A percentile compares a stretch with the other conserved stretches of the same genome.
Conservation (phyloP, 2,797 vertebrate species). For the Botia almorhae region DNA sequence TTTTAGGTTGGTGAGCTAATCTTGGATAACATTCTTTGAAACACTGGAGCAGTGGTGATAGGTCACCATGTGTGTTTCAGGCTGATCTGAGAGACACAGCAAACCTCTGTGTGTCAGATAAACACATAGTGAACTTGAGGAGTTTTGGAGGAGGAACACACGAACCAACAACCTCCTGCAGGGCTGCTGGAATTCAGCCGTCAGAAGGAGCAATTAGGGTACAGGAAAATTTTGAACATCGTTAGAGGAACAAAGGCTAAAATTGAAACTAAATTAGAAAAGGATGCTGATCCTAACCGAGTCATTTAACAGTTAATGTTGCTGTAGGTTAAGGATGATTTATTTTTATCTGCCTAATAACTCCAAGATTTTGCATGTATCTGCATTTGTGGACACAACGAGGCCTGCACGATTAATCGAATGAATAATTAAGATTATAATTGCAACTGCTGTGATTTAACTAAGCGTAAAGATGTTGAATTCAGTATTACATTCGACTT, state of each 20-base stretch:
- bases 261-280: conserved; percentile 12
- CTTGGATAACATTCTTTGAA: conserved; percentile 31
- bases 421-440: too few relatives aligned
- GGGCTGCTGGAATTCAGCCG: not conserved
- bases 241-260: conserved; percentile 1
- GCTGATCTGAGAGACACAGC: conserved; percentile 23
- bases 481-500: too few relatives aligned
- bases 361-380: conserved; percentile 40
- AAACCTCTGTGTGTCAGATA: not conserved
- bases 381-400: conserved; percentile 11
- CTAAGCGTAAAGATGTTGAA: too few relatives aligned
- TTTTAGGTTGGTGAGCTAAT: conserved; percentile 25
- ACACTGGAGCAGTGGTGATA: conserved; percentile 6
- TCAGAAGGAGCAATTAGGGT: conserved; percentile 27
- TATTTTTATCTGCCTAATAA: conserved; percentile 32
- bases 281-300: conserved; percentile 1
- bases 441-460: too few relatives aligned
- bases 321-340: conserved; percentile 1
- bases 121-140: not conserved
- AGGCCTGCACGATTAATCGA: too few relatives aligned
- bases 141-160: not conserved
- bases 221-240: not conserved
- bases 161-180: not conserved
- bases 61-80: conserved; percentile 6
- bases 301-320: not conserved